A percentile compares a stretch with the other conserved stretches of the same genome.
phyloP scores from a whole-genome alignment of 2,113 vertebrate species.

The Passer domesticus region DNA sequence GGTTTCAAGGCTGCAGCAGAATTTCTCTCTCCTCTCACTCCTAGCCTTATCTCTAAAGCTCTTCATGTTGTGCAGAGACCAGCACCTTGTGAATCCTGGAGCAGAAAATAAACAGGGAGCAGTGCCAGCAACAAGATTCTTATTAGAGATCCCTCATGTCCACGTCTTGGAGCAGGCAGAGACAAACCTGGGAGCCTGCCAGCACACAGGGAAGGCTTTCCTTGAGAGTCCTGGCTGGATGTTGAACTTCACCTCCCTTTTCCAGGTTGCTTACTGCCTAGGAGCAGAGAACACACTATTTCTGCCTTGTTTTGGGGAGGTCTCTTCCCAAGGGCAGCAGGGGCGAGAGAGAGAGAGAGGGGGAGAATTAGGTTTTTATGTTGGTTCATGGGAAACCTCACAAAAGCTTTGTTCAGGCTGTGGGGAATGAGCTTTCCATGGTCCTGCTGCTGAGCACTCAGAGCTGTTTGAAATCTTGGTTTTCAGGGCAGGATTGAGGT shows the following conservation, averaged over 20 bases:
- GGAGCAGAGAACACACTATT: neutral
- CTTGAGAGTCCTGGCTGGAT: neutral
- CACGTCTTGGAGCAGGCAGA: neutral
- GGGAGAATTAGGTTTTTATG: neutral
- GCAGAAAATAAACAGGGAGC: neutral
- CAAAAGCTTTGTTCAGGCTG: neutral
- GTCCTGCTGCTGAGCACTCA: neutral
- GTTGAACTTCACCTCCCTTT: neutral
- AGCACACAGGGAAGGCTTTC: neutral
- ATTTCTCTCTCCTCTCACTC: neutral
- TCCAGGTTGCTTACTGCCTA: neutral
- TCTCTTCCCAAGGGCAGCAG: neutral
- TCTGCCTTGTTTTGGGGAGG: neutral
- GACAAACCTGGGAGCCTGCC: neutral
- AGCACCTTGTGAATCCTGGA: neutral
- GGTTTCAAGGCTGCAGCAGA: neutral
- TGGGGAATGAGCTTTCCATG: neutral
- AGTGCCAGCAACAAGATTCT: neutral
- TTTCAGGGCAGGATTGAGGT: neutral
- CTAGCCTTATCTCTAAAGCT: neutral
- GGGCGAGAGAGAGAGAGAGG: too few species aligned
- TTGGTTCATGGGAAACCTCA: neutral
- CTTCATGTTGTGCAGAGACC: neutral
- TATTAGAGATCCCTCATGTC: neutral
- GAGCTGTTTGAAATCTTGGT: neutral